Evolutionary conservation across 1,140 invertebrate genomes (phyloP).

Genomic region (Melanaphis sacchari): DNA sequence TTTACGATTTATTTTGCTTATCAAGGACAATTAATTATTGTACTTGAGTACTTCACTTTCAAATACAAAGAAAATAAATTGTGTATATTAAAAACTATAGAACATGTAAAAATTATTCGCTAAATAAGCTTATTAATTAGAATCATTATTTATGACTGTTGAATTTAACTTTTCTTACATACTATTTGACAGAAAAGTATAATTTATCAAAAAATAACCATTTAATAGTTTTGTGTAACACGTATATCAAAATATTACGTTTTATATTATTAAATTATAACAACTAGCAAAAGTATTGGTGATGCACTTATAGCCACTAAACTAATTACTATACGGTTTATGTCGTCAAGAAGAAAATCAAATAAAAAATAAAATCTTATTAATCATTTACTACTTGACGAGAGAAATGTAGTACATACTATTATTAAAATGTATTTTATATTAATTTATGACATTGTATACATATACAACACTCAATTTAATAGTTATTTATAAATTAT

Average conservation of each 20-base stretch:
- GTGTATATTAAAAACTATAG: background rate
- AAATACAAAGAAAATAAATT: background rate
- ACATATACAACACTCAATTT: background rate
- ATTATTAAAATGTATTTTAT: background rate
- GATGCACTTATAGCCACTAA: background rate
- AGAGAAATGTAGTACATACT: background rate
- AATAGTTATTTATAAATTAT: background rate
- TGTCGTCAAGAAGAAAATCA: background rate
- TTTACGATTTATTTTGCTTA: background rate
- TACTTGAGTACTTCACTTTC: no score
- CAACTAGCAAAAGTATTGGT: background rate
- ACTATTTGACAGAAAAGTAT: background rate
- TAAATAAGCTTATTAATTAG: background rate
- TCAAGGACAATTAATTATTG: background rate
- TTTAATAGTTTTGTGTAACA: background rate
- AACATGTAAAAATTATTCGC: background rate
- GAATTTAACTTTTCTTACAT: background rate
- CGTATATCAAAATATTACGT: background rate
- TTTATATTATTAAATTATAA: no score
- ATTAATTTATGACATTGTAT: background rate
- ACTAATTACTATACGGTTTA: background rate
- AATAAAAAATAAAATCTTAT: background rate
- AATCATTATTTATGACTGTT: background rate
- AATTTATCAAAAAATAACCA: background rate
- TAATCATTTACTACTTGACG: background rate